These are phyloP conservation scores for Brachyhypopomus gauderio DNA, from an alignment of 2,113 vertebrate species.

Conservation along the genomic window DNA sequence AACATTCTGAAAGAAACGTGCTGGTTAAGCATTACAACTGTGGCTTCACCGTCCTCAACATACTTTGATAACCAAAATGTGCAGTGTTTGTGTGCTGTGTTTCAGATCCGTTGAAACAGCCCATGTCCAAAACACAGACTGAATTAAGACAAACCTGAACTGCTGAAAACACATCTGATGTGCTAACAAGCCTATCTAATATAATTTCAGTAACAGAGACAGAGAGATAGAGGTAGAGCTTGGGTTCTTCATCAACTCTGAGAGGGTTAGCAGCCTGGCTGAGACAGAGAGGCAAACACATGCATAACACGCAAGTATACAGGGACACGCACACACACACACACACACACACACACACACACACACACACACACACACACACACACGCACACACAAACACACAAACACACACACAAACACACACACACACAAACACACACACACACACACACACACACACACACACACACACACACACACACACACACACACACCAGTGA, in stretches of 20 bases:
- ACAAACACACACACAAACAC: too few species aligned
- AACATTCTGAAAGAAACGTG: not conserved
- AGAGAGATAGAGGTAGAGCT: conserved; percentile 2
- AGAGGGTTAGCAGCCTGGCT: conserved; percentile 37
- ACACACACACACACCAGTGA: conserved; percentile 22
- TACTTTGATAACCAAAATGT: not conserved
- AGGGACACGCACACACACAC: conserved; percentile 13
- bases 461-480: conserved; percentile 24
- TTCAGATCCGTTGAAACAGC: too few species aligned
- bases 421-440: not conserved
- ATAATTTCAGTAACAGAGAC: not conserved
- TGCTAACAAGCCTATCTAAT: not conserved
- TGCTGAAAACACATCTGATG: too few species aligned
- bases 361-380: conserved; percentile 29
- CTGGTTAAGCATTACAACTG: not conserved
- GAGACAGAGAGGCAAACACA: not conserved
- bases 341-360: conserved; percentile 29
- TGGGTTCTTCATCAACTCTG: conserved; percentile 16
- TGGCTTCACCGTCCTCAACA: too few species aligned
- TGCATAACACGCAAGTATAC: not conserved
- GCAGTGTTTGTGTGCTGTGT: too few species aligned
- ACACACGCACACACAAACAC: conserved; percentile 28
- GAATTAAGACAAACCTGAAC: too few species aligned
- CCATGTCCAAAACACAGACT: too few species aligned
- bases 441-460: conserved; percentile 22